phyloP scores from a whole-genome alignment of 1,140 invertebrate genomes.

The Tetramorium alpestre region DNA sequence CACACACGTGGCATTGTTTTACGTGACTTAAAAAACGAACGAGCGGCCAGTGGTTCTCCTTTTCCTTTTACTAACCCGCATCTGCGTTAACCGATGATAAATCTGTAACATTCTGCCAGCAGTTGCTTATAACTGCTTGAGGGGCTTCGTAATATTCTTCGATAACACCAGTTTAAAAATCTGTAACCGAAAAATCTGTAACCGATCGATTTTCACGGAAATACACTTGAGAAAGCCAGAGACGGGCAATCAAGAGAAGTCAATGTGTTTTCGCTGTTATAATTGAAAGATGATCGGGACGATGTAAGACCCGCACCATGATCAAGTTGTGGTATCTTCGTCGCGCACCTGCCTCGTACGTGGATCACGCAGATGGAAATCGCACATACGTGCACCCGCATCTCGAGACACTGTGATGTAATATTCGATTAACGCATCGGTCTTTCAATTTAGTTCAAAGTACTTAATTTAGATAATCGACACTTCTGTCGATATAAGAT shows the following conservation, averaged over 20 bases:
- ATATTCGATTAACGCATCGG: not conserved
- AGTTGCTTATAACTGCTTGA: not conserved
- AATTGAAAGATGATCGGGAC: not conserved
- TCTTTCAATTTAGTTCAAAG: not conserved
- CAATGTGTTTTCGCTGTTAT: not conserved
- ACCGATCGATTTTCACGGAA: not conserved
- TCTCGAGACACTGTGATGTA: not conserved
- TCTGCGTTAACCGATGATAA: not conserved
- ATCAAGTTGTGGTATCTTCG: not conserved
- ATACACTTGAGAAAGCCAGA: not conserved
- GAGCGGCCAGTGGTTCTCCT: conserved; percentile 30
- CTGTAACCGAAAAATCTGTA: not conserved
- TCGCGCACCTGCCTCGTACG: not conserved
- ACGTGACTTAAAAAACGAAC: not conserved
- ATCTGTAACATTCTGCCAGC: not conserved
- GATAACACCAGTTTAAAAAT: not conserved
- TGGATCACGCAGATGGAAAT: not conserved
- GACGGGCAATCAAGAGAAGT: not conserved
- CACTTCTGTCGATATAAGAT: not conserved
- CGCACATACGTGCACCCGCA: not conserved
- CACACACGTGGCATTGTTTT: conserved; percentile 26
- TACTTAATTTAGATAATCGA: not conserved
- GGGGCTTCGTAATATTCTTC: not conserved
- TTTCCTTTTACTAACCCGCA: not conserved
- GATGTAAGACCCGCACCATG: not conserved